phyloP scores from a whole-genome alignment of 92 coral and sea anemone species.

The Zoanthus sansibaricus region DNA sequence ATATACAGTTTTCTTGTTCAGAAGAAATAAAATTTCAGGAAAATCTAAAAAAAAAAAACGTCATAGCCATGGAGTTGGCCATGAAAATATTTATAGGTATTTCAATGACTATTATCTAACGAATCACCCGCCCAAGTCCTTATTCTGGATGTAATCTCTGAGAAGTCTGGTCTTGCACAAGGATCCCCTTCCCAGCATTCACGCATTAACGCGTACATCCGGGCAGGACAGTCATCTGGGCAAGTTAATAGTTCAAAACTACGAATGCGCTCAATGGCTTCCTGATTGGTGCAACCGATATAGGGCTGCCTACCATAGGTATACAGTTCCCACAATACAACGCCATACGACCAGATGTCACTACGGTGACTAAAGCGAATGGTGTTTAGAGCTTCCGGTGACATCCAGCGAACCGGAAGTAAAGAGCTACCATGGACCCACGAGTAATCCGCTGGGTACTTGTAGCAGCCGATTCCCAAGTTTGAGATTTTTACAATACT shows the following conservation, averaged over 20 bases:
- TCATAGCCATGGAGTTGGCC: background rate
- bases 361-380: constrained; percentile 75
- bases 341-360: constrained; percentile 96
- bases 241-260: constrained; percentile 77
- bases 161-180: constrained; percentile 80
- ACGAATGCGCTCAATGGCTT: constrained; percentile 88
- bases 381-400: constrained; percentile 97
- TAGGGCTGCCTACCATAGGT: constrained; percentile 87
- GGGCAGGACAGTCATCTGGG: constrained; percentile 90
- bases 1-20: no score
- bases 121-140: constrained; percentile 86
- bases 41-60: background rate
- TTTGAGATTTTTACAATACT: constrained; percentile 90
- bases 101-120: constrained; percentile 74
- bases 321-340: constrained; percentile 93
- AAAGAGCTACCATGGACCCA: constrained; percentile 91
- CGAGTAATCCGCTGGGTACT: constrained; percentile 90
- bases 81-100: background rate
- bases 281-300: constrained; percentile 75
- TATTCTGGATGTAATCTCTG: constrained; percentile 83
- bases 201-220: constrained; percentile 82
- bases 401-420: constrained; percentile 98
- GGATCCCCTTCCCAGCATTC: constrained; percentile 93
- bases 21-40: no score
- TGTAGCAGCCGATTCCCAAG: constrained; percentile 91